Base-by-base conservation (phyloP, 2,797 vertebrate genomes). In the Thaleichthys pacificus region DNA sequence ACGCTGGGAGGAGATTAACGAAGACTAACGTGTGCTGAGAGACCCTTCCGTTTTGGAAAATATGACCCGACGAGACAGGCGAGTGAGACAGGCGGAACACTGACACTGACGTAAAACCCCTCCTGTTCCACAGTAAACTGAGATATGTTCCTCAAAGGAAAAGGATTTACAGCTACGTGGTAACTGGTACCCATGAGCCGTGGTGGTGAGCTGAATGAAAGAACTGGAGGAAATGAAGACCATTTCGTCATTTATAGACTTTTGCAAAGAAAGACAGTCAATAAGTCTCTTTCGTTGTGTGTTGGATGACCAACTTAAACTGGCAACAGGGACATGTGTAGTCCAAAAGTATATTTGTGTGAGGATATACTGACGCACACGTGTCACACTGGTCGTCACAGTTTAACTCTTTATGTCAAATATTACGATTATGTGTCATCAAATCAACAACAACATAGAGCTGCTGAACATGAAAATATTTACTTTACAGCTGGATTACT, bases 401-500 rank as follows among this genome's bases (percentile, higher is more conserved):
- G 19, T 3, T 65, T 32, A 64, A 47, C 14, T 14, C 61, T 30
- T 32, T 30, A 32, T 66, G 22, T 42, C 63, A 65, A 19, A 19
- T n/a, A 24, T 21, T 60, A 21, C 11, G 3, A 28, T 28, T 28
- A 28, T 28, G 2, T 28, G 26, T 28, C 26, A 28, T 28, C 26
- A 28, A 28, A 71, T 3, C 15, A 47, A 65, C 35, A 56, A 65
- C 8, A 47, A 69, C 73, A 42, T 24, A 12, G 60, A 24, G 32
- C 26, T n/a, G 66, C 32, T 51, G 47, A 9, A 28, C 68, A 74
- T 61, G 9, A 64, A 78, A 35, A 61, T 54, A 74, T 66, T 68
- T 65, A 66, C 68, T 70, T 75, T 6, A 15, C 22, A 30, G 58
- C 61, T 63, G 75, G 65, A 83, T 81, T 58, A 74, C 54, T 69